Conservation (phyloP, 2,888 invertebrate species). For the Ypsolopha sequella region DNA sequence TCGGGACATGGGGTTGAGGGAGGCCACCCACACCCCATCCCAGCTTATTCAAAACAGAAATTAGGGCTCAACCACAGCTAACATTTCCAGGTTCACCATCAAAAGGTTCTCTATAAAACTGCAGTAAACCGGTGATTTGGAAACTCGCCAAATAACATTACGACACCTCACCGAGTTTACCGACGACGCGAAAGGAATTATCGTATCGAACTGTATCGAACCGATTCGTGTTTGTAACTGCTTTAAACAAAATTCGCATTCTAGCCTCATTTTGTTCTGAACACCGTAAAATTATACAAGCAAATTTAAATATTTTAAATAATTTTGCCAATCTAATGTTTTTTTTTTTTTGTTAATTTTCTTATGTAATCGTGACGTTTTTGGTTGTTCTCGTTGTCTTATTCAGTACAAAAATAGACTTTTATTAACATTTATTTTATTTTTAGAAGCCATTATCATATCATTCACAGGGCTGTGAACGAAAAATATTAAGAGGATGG, state of each 20-base stretch:
- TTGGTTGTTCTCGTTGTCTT: too few species aligned
- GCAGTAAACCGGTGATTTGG: conserved; percentile 31
- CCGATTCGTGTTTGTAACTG: background rate
- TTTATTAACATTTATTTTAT: too few species aligned
- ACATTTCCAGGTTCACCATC: conserved; percentile 20
- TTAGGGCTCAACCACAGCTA: conserved; percentile 25
- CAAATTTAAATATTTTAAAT: too few species aligned
- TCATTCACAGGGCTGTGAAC: background rate
- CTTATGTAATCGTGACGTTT: too few species aligned
- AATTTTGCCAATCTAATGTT: too few species aligned
- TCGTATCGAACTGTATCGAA: background rate
- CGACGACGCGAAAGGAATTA: background rate
- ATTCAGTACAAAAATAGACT: too few species aligned
- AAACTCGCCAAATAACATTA: conserved; percentile 36
- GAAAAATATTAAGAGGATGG: background rate
- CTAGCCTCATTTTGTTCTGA: background rate
- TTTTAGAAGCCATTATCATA: background rate
- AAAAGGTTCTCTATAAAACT: conserved; percentile 36
- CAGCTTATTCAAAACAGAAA: conserved; percentile 44
- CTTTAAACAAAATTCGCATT: background rate
- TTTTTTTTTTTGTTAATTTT: too few species aligned
- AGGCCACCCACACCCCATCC: conserved; percentile 15
- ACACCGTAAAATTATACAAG: too few species aligned
- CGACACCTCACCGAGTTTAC: conserved; percentile 17
- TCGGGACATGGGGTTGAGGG: conserved; percentile 5